Percentiles rank a stretch among this genome's conserved stretches.
Evolutionary conservation across 2,113 vertebrate species (phyloP).

Genomic region (Lasiurus cinereus): DNA sequence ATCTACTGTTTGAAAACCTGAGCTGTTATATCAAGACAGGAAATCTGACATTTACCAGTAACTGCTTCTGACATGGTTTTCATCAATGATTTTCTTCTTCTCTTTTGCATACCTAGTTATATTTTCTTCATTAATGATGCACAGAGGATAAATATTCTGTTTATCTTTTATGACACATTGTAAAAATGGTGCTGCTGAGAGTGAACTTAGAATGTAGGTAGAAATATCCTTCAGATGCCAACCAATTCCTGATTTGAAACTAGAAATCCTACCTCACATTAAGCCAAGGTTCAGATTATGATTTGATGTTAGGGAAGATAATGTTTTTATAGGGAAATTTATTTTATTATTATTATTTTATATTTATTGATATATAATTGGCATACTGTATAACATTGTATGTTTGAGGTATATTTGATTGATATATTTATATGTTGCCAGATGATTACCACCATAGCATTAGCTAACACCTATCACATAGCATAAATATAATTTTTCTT

Average conservation of each 20-base stretch:
- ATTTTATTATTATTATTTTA: neutral
- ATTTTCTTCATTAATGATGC: slow-evolving; percentile 57
- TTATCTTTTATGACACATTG: slow-evolving; percentile 57
- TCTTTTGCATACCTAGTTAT: neutral
- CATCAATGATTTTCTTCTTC: slow-evolving; percentile 68
- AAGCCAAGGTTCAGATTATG: neutral
- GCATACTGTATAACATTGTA: neutral
- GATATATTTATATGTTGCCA: neutral
- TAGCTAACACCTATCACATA: neutral
- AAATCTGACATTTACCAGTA: slow-evolving; percentile 67
- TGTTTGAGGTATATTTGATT: neutral
- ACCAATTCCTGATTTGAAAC: neutral
- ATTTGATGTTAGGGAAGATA: neutral
- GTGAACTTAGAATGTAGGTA: neutral
- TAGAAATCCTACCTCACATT: slow-evolving; percentile 4
- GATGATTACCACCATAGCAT: neutral
- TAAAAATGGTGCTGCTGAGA: slow-evolving; percentile 38
- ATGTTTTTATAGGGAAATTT: neutral
- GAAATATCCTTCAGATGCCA: neutral
- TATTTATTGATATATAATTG: neutral
- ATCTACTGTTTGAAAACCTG: slow-evolving; percentile 62
- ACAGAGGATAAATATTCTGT: slow-evolving; percentile 40
- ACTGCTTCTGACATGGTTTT: slow-evolving; percentile 64
- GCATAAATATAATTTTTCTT: neutral
- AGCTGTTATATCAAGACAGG: slow-evolving; percentile 47